A percentile compares a stretch with the other conserved stretches of the same genome.
Conservation (phyloP, 2,888 invertebrate genomes). For the Azorinus chamasolen region DNA sequence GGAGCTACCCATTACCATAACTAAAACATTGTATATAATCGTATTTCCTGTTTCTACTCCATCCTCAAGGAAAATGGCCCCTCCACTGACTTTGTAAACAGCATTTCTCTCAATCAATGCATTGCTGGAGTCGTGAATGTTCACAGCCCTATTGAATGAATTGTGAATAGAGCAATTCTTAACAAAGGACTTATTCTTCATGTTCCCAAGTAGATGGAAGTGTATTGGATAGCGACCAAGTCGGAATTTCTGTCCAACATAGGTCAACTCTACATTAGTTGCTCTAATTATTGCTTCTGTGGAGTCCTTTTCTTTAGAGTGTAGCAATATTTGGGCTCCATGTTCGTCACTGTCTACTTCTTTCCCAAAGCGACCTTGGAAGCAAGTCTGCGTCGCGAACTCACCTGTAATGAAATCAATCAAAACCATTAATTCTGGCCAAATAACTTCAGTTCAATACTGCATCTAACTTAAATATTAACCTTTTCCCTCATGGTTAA, state of each 20-base stretch:
- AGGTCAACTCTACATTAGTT: conserved; percentile 69
- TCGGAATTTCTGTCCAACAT: conserved; percentile 80
- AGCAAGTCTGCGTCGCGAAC: conserved; percentile 84
- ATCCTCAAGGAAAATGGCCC: conserved; percentile 82
- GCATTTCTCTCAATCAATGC: conserved; percentile 73
- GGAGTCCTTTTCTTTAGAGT: conserved; percentile 44
- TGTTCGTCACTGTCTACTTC: conserved; percentile 80
- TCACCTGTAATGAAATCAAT: conserved; percentile 74
- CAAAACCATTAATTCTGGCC: no score
- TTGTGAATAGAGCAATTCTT: conserved; percentile 75
- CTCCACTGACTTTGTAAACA: conserved; percentile 80
- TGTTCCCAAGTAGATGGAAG: conserved; percentile 80
- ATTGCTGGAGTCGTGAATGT: conserved; percentile 76
- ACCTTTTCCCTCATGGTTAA: no score
- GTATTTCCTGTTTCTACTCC: conserved; percentile 79
- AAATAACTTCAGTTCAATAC: no score
- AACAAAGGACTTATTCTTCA: conserved; percentile 76
- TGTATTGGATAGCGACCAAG: conserved; percentile 83
- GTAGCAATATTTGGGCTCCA: conserved; percentile 79
- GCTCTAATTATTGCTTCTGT: conserved; percentile 59
- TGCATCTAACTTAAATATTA: no score
- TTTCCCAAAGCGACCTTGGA: conserved; percentile 83
- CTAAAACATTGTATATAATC: conserved; percentile 75
- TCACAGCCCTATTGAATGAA: conserved; percentile 81
- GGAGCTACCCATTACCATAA: conserved; percentile 75